Base-by-base conservation (phyloP, 2,113 vertebrate species). In the Lanius collurio region DNA sequence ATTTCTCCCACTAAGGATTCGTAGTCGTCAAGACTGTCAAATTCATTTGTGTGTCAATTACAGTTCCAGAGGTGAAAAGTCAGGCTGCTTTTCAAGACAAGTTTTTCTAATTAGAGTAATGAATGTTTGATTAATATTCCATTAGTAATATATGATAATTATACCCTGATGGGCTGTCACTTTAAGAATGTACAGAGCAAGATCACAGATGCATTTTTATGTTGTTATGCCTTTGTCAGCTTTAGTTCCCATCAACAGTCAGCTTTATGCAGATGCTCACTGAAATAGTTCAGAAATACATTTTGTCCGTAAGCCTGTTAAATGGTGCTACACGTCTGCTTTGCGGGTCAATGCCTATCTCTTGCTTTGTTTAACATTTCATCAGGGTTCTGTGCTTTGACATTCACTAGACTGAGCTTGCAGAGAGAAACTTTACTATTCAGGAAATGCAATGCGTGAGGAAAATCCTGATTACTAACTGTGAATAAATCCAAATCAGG, bases 21-120 rank as follows among this genome's bases (percentile, higher is more conserved):
- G 2, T 15, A 62, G 57, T 90, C 10, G 0, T 83, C 71, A 65
- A 67, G 52, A 59, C 79, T 77, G 50, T 82, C 81, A 89, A 1
- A 88, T 83, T 63, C 49, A 42, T 92, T 90, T 89, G 67, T 65
- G 67, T 88, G 89, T 94, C 80, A 93, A 9, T 88, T 89, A 31
- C 24, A 47, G 68, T 87, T 95, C 68, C 62, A 94, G 63, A 81
- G 94, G 90, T 93, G 85, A 96, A 84, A 95, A 97, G 94, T 95
- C 82, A 75, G 77, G 57, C 39, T 82, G 73, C 57, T 69, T 93
- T 91, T 91, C 69, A 49, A 94, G 50, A 55, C 37, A 69, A 62
- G 31, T 52, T 94, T 95, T 93, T 74, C 57, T 93, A 94, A 93
- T 94, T 93, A 82, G 10, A 84, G 49, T 70, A 93, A 80, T 81